Conservation (phyloP, 1,140 invertebrate genomes). For the Ostrea edulis region DNA sequence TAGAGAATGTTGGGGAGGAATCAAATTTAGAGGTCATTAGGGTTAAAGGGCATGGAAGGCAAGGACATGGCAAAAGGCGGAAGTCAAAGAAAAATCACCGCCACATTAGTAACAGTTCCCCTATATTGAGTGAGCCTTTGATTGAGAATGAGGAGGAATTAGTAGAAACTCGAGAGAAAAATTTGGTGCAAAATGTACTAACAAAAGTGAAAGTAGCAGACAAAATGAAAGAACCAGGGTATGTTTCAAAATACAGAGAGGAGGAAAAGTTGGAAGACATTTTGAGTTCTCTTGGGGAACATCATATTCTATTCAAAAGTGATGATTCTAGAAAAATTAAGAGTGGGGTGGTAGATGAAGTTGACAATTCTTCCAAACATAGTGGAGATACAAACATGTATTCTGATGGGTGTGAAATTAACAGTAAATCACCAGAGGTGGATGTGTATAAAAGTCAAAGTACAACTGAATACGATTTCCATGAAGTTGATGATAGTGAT, state of each 20-base stretch:
- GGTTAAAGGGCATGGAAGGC: slow-evolving; percentile 49
- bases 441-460: slow-evolving; percentile 9
- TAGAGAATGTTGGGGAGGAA: slow-evolving; percentile 51
- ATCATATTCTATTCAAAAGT: neutral
- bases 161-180: slow-evolving; percentile 18
- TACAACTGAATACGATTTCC: neutral
- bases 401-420: neutral
- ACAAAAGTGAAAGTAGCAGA: neutral
- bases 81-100: slow-evolving; percentile 46
- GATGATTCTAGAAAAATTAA: neutral
- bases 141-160: slow-evolving; percentile 42
- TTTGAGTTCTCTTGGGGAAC: neutral
- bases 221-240: slow-evolving; percentile 17
- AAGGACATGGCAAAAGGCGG: slow-evolving; percentile 52
- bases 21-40: slow-evolving; percentile 63
- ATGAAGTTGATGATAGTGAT: slow-evolving; percentile 18
- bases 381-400: neutral
- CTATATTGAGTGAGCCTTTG: slow-evolving; percentile 30
- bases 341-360: neutral
- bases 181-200: neutral
- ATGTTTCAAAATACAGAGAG: slow-evolving; percentile 24
- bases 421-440: neutral
- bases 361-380: neutral
- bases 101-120: neutral
- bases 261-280: slow-evolving; percentile 1